Evolutionary conservation across 2,888 invertebrate species (phyloP), one percentile per base, ranked within the genome.

Genomic region (Melipona beecheii): DNA sequence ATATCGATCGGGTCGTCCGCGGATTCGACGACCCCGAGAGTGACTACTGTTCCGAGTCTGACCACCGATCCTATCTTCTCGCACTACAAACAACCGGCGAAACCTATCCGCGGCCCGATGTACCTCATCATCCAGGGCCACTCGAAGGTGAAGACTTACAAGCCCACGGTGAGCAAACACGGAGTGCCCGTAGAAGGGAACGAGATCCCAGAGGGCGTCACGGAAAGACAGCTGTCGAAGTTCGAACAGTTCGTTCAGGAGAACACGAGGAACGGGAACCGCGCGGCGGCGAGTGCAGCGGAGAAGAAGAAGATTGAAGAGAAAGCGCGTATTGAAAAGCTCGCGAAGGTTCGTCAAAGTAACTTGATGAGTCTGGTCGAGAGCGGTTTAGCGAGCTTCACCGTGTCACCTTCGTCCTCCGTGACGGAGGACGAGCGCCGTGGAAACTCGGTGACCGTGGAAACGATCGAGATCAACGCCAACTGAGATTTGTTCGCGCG

Each of bases 101-200:
- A 96, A 75, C 96, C 97, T 0, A 94, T 96, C 0, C 92, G 95
- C 76, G 96, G 96, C 0, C 96, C 96, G 0, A 95, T 97, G 96
- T 97, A 97, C 91, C 95, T 97, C 43, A 97, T 98, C 50, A 97
- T 97, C 89, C 97, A 98, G 94, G 97, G 97, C 0, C 97, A 98
- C 93, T 97, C 97, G 0, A 97, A 97, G 95, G 97, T 98, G 0
- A 97, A 97, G 95, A 97, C 97, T 0, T 98, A 98, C 91, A 97
- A 97, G 21, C 96, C 97, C 0, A 91, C 89, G 3, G 85, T 91
- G 64, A 91, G 81, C 75, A 92, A 91, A 69, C 89, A 92, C 71
- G 89, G 85, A 4, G 66, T 87, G 15, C 87, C 90, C 3, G 75
- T 89, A 24, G 88, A 86, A 71, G 89, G 86, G 64, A 92, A 89